Base-by-base conservation (phyloP, 2,888 invertebrate genomes). In the Osmoderma eremita region DNA sequence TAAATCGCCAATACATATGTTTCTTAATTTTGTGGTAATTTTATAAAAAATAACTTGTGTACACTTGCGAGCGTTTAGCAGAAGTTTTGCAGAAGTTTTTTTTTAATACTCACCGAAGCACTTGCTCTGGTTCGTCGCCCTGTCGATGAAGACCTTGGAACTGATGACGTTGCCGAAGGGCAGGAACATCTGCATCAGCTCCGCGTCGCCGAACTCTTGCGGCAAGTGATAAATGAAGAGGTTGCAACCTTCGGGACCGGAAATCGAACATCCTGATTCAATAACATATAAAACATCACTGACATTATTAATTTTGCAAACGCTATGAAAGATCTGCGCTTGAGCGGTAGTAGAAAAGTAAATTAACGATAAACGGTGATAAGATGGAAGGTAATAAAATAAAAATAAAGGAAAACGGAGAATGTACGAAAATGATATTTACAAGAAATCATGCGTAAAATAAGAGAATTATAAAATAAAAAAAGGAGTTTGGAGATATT, bases 191-290 rank as follows among this genome's bases (percentile, higher is more conserved):
- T 98, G 98, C 92, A 98, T 98, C 82, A 99, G 90, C 85, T 99
- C 99, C 71, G 93, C 92, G 84, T 99, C 99, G 67, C 98, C 98
- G 83, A 99, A 99, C 87, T 99, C 99, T 87, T 98, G 98, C 76
- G 99, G 99, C 86, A 99, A 91, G 88, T 99, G 99, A 88, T 99
- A 99, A 87, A 99, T 99, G 90, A 99, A 99, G 79, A 99, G 91
- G 86, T 99, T 99, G 88, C 98, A 98, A 82, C 98, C 99, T 87
- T 99, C 98, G 76, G 98, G 98, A 83, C 98, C 98, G 83, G 94
- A 94, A 87, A 95, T 93, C 82, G 94, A 95, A 87, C 95, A 95
- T 84, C 95, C 95, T 94, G 65, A 69, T 63, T 63, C 50, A 63
- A 61, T 42, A 51, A 63, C 50, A 63, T 49, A 38, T 53, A 53